phyloP scores from a whole-genome alignment of 2,797 vertebrate species.

The Kryptopterus vitreolus region DNA sequence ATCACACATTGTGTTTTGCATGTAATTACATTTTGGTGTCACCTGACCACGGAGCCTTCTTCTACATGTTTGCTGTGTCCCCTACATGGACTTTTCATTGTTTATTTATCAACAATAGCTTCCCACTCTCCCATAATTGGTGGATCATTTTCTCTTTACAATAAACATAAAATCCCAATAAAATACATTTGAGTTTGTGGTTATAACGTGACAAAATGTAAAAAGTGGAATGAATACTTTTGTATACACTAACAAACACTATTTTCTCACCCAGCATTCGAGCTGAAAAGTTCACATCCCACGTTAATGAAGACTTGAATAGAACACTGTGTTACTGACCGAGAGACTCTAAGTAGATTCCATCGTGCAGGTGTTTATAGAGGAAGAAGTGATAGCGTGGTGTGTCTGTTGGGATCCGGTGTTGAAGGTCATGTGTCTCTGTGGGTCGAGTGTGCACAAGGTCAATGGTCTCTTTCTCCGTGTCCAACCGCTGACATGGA shows the following conservation, averaged over 20 bases:
- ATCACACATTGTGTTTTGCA: no score
- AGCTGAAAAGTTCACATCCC: background rate
- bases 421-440: constrained; percentile 82
- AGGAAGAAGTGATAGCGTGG: constrained; percentile 98
- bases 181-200: no score
- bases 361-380: constrained; percentile 94
- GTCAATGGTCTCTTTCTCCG: constrained; percentile 90
- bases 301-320: background rate
- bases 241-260: background rate
- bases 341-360: constrained; percentile 89
- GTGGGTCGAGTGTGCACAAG: constrained; percentile 90
- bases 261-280: background rate
- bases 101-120: no score
- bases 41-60: no score
- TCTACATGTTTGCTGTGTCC: no score
- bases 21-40: no score
- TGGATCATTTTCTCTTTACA: no score
- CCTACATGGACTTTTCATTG: no score
- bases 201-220: no score
- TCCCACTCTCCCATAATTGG: no score
- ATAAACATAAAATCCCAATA: no score
- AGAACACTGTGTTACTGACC: constrained; percentile 66
- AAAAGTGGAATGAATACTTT: no score
- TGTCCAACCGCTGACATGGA: constrained; percentile 80
- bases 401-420: constrained; percentile 87